These are phyloP conservation scores for Fulica atra DNA, from an alignment of 2,113 vertebrate species.

Conservation along the genomic window DNA sequence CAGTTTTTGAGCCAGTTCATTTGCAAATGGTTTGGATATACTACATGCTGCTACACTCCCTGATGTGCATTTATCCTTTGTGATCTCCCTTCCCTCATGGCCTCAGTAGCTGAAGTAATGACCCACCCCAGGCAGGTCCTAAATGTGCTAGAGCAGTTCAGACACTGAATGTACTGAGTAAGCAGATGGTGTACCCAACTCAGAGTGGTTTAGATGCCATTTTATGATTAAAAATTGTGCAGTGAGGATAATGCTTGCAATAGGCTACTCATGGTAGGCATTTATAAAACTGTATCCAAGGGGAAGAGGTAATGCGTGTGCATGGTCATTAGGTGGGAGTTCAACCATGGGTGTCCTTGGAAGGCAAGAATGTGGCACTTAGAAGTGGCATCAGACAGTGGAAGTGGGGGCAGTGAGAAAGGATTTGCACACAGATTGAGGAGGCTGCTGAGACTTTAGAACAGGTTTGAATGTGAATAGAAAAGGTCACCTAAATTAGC, in stretches of 20 bases:
- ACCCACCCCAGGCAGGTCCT: constrained; percentile 5
- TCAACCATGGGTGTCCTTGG: background rate
- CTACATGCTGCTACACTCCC: background rate
- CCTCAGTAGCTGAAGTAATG: background rate
- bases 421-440: background rate
- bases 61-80: constrained; percentile 11
- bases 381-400: background rate
- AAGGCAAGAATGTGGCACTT: background rate
- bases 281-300: background rate
- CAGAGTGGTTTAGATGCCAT: background rate
- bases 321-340: background rate
- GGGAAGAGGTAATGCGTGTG: background rate
- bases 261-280: background rate
- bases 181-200: background rate
- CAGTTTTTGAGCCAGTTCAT: background rate
- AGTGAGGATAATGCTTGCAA: background rate
- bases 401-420: background rate
- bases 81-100: background rate
- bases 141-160: background rate
- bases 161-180: background rate
- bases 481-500: background rate
- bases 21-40: background rate
- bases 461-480: background rate
- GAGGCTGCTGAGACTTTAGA: background rate
- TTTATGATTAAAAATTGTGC: constrained; percentile 4